Evolutionary conservation across 2,113 vertebrate species (phyloP).

Genomic region (Toxotes jaculatrix): DNA sequence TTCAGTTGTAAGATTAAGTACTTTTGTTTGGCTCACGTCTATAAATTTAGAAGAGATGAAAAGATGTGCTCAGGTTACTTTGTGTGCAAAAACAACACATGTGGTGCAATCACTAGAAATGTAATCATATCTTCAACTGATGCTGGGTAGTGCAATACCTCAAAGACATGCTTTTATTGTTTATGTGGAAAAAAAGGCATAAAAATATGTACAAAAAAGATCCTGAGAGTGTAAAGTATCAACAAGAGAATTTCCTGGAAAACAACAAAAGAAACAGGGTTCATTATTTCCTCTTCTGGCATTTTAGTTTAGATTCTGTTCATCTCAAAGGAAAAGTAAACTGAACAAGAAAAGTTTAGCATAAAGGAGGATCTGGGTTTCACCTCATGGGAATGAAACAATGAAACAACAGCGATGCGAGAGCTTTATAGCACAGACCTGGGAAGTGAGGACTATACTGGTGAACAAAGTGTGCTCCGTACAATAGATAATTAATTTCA

Average conservation of each 20-base stretch:
- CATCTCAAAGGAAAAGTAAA: slow-evolving; percentile 72
- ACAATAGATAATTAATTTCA: slow-evolving; percentile 64
- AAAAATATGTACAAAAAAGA: slow-evolving; percentile 35
- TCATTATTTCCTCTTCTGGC: slow-evolving; percentile 64
- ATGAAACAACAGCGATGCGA: slow-evolving; percentile 6
- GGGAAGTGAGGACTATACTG: slow-evolving; percentile 44
- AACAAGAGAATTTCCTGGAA: slow-evolving; percentile 60
- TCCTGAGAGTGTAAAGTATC: slow-evolving; percentile 47
- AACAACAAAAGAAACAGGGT: slow-evolving; percentile 64
- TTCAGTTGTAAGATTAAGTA: background rate
- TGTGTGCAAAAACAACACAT: background rate
- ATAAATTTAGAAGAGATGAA: background rate
- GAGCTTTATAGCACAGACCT: slow-evolving; percentile 45
- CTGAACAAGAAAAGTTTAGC: slow-evolving; percentile 68
- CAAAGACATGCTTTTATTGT: slow-evolving; percentile 41
- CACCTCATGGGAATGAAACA: slow-evolving; percentile 67
- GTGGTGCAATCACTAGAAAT: background rate
- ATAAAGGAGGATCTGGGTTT: slow-evolving; percentile 78
- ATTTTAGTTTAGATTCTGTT: slow-evolving; percentile 62
- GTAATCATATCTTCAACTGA: slow-evolving; percentile 7
- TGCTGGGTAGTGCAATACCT: slow-evolving; percentile 14
- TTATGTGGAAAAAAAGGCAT: slow-evolving; percentile 19
- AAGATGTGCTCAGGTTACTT: background rate
- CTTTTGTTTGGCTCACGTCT: background rate
- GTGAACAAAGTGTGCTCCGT: slow-evolving; percentile 28